phyloP scores from a whole-genome alignment of 2,888 invertebrate species.

The Sylvicola cinctus region DNA sequence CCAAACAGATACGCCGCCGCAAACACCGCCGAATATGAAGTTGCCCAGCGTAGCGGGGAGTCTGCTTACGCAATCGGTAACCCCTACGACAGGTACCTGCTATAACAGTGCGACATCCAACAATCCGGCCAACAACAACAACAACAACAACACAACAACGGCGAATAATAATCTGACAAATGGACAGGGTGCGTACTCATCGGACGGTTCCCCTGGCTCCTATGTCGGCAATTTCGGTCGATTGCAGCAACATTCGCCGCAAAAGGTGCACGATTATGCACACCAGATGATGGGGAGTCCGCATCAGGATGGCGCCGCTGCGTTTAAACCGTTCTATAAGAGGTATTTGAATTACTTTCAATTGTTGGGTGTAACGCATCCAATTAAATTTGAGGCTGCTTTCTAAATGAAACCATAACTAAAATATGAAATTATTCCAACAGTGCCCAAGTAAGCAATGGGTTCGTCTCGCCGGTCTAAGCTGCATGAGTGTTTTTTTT shows the following conservation, averaged over 20 bases:
- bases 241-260: conserved; percentile 17
- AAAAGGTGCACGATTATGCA: conserved; percentile 10
- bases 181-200: conserved; percentile 1
- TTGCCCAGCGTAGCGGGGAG: conserved; percentile 59
- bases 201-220: conserved; percentile 10
- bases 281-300: conserved; percentile 15
- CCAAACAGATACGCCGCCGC: conserved; percentile 74
- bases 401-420: conserved; percentile 3
- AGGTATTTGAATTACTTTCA: conserved; percentile 36
- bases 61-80: conserved; percentile 39
- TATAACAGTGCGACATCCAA: conserved; percentile 17
- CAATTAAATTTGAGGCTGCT: conserved; percentile 8
- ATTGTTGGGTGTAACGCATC: conserved; percentile 5
- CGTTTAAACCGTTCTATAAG: conserved; percentile 81
- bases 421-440: conserved; percentile 28
- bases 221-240: conserved; percentile 12
- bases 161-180: not conserved
- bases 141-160: conserved; percentile 4
- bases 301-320: conserved; percentile 31
- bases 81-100: conserved; percentile 31
- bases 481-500: too few species aligned
- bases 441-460: conserved; percentile 52
- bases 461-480: conserved; percentile 59
- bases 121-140: conserved; percentile 5
- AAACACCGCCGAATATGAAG: conserved; percentile 88